Evolutionary conservation across 2,888 invertebrate genomes (phyloP), one percentile per base, ranked within the genome.

Genomic region (Chrysolina americana): DNA sequence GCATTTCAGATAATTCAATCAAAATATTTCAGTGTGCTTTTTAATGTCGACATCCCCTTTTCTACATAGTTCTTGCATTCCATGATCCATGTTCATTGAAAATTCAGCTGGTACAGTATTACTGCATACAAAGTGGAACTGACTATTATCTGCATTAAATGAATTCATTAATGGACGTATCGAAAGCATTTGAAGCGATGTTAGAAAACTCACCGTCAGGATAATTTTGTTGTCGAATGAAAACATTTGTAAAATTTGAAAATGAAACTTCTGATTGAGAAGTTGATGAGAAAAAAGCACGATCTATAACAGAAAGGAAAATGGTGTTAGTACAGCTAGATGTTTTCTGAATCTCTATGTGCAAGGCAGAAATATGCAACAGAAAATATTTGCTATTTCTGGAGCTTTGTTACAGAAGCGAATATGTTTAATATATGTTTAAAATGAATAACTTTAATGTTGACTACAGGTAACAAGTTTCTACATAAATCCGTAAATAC

Each of bases 211-310:
- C 3, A 53, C 53, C 4, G 11, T 53, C 19, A 53, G 9, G 0
- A 53, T 11, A 10, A 53, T 21, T 53, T 11, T 53, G 5, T 19
- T 53, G 17, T 53, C 53, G 13, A 53, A 53, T 4, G 11, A 11
- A 53, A 53, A 53, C 53, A 53, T 53, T 53, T 53, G 53, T 11
- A 53, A 53, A 19, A 53, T 11, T 53, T 53, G 19, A 11, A 53
- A 53, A 53, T 15, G 11, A 4, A 53, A 53, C 19, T 53, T 53
- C 19, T 53, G 21, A 53, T 53, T 53, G 10, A 21, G 53, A 11
- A 53, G 53, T 53, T 53, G 53, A 53, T 53, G 53, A 10, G 53
- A 53, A 19, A 53, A 53, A 11, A 53, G 53, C 10, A 19, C 11
- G 11, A 53, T 53, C 53, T 53, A 21, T 15, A 44, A 44, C 5